phyloP scores from a whole-genome alignment of 2,888 invertebrate species.

The Melangyna quadrimaculata region DNA sequence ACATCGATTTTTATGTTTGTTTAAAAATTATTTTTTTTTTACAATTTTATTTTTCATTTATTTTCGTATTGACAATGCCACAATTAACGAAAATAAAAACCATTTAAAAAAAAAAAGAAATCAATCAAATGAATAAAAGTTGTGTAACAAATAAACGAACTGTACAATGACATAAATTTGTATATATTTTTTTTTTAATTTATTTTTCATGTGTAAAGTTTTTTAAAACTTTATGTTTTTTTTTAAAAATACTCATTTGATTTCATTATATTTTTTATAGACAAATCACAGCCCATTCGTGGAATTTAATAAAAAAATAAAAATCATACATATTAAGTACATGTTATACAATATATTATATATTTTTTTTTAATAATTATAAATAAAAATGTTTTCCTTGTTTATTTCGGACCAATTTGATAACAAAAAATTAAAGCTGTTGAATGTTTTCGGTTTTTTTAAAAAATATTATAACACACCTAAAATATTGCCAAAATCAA shows the following conservation, averaged over 20 bases:
- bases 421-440: constrained; percentile 67
- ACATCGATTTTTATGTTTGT: constrained; percentile 71
- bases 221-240: constrained; percentile 43
- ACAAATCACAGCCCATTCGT: constrained; percentile 77
- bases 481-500: constrained; percentile 79
- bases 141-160: constrained; percentile 71
- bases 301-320: constrained; percentile 73
- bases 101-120: constrained; percentile 63
- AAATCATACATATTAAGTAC: constrained; percentile 52
- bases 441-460: constrained; percentile 4
- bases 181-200: constrained; percentile 49
- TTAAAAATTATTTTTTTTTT: constrained; percentile 59
- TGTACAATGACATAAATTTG: constrained; percentile 74
- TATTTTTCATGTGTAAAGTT: constrained; percentile 56
- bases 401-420: constrained; percentile 50
- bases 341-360: background rate
- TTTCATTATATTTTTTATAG: constrained; percentile 73
- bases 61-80: constrained; percentile 69
- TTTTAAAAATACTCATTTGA: constrained; percentile 65
- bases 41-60: constrained; percentile 55
- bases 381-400: constrained; percentile 62
- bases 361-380: constrained; percentile 36
- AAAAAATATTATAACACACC: constrained; percentile 34
- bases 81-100: constrained; percentile 52
- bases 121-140: constrained; percentile 62